A percentile compares a stretch with the other conserved stretches of the same genome.
These are phyloP conservation scores for Blastobasis adustella DNA, from an alignment of 2,888 invertebrate species.

Conservation along the genomic window DNA sequence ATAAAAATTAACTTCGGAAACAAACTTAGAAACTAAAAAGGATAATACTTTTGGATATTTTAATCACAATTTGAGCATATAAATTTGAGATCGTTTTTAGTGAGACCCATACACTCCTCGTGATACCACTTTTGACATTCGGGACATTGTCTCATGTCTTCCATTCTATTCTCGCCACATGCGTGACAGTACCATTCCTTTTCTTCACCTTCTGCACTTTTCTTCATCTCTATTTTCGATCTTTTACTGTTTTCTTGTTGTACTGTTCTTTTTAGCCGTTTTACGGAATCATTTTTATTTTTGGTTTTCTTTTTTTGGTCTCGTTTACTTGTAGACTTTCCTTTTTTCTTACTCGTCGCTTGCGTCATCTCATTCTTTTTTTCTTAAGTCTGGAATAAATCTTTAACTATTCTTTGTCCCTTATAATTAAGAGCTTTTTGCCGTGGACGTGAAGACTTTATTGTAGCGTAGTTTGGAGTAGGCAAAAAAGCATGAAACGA, in stretches of 20 bases:
- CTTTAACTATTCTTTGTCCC: conserved; percentile 17
- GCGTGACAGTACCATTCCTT: conserved; percentile 16
- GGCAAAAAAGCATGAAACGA: conserved; percentile 21
- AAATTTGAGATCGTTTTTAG: conserved; percentile 16
- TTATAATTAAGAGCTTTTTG: conserved; percentile 18
- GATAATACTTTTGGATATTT: conserved; percentile 8
- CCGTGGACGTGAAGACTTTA: conserved; percentile 15
- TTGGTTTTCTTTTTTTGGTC: conserved; percentile 8
- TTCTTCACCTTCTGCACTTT: conserved; percentile 10
- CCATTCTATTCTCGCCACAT: conserved; percentile 11
- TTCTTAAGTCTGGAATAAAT: conserved; percentile 19
- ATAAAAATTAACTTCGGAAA: conserved; percentile 10
- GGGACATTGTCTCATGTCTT: conserved; percentile 17
- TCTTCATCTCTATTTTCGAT: conserved; percentile 10
- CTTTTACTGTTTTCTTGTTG: conserved; percentile 8
- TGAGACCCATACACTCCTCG: conserved; percentile 11
- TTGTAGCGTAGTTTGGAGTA: conserved; percentile 19
- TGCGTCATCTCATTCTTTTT: conserved; percentile 14
- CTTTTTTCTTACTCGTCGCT: conserved; percentile 15
- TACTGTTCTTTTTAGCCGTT: conserved; percentile 7
- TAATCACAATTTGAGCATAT: conserved; percentile 17
- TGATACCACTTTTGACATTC: conserved; percentile 18
- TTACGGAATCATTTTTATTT: conserved; percentile 9
- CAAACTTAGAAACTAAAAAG: conserved; percentile 13
- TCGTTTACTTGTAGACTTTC: conserved; percentile 4